phyloP scores from a whole-genome alignment of 2,113 vertebrate genomes.

The Rissa tridactyla region DNA sequence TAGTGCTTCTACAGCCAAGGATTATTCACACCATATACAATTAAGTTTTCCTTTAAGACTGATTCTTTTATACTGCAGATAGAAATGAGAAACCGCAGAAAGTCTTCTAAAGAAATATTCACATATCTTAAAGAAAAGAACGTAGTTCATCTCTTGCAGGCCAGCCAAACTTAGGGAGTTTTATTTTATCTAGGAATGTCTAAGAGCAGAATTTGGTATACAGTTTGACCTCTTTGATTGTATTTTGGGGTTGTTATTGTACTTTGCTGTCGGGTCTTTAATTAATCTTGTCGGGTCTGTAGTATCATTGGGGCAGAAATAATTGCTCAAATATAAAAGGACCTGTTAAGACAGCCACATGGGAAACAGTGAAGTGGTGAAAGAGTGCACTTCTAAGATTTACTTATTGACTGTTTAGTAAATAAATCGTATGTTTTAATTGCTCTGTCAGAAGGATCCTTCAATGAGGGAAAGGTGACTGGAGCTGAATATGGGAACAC shows the following conservation, averaged over 20 bases:
- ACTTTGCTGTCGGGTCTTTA: constrained; percentile 7
- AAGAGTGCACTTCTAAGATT: constrained; percentile 43
- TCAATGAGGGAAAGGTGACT: constrained; percentile 69
- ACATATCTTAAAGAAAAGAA: not conserved
- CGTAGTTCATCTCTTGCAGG: not conserved
- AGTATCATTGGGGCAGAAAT: constrained; percentile 39
- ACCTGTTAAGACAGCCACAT: constrained; percentile 34
- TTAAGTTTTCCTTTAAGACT: constrained; percentile 45
- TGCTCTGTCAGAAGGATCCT: constrained; percentile 68
- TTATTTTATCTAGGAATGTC: constrained; percentile 10
- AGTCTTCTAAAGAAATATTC: constrained; percentile 33
- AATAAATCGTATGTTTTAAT: constrained; percentile 72
- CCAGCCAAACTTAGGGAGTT: not conserved
- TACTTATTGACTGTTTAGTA: constrained; percentile 61
- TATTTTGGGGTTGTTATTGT: constrained; percentile 24
- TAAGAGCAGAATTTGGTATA: not conserved
- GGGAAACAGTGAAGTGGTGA: constrained; percentile 36
- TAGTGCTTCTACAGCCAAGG: constrained; percentile 26
- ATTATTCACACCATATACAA: constrained; percentile 57
- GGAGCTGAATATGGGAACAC: constrained; percentile 67
- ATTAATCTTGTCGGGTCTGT: not conserved
- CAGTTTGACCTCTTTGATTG: not conserved
- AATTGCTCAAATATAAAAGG: constrained; percentile 39
- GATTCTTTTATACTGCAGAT: constrained; percentile 32
- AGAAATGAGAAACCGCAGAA: constrained; percentile 38